Base-by-base conservation (phyloP, 1,140 invertebrate genomes). In the Formica exsecta region DNA sequence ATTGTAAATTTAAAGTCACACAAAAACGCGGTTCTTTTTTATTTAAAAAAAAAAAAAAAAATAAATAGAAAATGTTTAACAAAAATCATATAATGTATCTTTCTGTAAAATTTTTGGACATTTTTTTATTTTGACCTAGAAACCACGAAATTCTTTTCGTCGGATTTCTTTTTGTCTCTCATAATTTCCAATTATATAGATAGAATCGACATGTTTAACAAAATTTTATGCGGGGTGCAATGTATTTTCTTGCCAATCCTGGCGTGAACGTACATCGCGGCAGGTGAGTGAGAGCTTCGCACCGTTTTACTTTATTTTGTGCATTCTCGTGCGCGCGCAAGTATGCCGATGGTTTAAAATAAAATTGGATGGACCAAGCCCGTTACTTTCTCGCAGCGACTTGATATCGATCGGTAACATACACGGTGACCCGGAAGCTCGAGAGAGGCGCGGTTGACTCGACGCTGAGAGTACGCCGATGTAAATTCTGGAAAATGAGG, bases 351-450 rank as follows among this genome's bases (percentile, higher is more conserved):
- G 81, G 61, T 90, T 57, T 87, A 80, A 90, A 91, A 92, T 89
- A 92, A 92, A 92, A 91, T 89, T 65, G 74, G 83, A 90, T 88
- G 86, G 85, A 85, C 89, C 85, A 51, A 87, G 77, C 86, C 89
- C 89, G 73, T 92, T 90, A 93, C 92, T 93, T 92, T 92, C 92
- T 87, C 91, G 86, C 38, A 13, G 51, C 59, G 68, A 41, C 73
- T 65, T n/a, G 85, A 86, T 87, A 73, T 73, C 62, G 80, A 86
- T 88, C 65, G 57, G 25, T 16, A 32, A 22, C n/a, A 54, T 86
- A 87, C 64, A 81, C 54, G 57, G 66, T 75, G 75, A 65, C 83
- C 62, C 41, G 88, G 77, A 89, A 89, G 64, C 73, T 73, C 48
- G 32, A 19, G 11, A 51, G 48, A 51, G 48, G 13, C 16, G 5